Conservation (phyloP, 2,888 invertebrate species). For the Eupithecia subumbrata region DNA sequence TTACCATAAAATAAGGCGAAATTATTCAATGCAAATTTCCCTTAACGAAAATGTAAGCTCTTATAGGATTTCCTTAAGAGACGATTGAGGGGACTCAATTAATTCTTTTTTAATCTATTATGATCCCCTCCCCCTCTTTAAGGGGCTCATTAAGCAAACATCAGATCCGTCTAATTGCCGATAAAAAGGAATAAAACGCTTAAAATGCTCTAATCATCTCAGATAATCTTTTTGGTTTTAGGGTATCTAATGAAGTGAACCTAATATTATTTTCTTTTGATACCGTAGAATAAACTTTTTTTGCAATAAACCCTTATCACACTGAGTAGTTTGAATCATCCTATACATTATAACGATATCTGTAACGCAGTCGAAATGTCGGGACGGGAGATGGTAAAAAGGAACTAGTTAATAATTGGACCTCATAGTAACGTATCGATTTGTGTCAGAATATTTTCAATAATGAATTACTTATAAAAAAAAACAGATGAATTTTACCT, state of each 20-base stretch:
- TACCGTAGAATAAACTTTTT: too few species aligned
- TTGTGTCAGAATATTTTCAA: too few species aligned
- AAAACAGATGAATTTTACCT: too few species aligned
- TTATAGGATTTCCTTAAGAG: neutral
- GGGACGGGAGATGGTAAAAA: too few species aligned
- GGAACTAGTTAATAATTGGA: too few species aligned
- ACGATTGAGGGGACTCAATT: neutral
- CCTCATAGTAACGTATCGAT: too few species aligned
- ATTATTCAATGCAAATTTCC: slow-evolving; percentile 6
- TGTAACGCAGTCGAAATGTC: too few species aligned
- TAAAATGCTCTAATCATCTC: slow-evolving; percentile 15
- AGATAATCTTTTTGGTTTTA: slow-evolving; percentile 13
- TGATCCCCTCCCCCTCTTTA: slow-evolving; percentile 15
- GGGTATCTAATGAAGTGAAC: neutral
- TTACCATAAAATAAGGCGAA: neutral
- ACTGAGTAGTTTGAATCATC: too few species aligned
- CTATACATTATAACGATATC: too few species aligned
- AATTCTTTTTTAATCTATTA: slow-evolving; percentile 31
- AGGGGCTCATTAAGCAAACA: slow-evolving; percentile 28
- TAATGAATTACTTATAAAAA: too few species aligned
- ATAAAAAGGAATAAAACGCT: slow-evolving; percentile 27
- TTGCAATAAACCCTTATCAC: neutral
- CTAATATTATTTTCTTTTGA: neutral
- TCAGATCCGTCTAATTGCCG: slow-evolving; percentile 20
- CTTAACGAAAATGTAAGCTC: neutral